Evolutionary conservation across 2,797 vertebrate genomes (phyloP).

Genomic region (Danionella dracula): DNA sequence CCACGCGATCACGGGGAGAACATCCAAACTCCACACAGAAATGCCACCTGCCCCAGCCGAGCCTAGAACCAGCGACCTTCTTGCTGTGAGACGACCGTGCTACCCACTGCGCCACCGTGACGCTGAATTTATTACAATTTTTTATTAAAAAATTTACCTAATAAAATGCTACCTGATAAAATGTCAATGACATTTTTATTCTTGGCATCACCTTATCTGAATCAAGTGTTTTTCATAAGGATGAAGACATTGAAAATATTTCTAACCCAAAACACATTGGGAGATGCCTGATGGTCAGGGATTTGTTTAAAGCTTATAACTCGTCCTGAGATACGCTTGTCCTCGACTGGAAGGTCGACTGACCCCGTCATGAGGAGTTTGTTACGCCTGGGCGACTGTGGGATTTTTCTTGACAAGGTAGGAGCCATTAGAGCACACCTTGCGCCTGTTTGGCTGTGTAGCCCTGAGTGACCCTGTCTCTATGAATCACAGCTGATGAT

Average conservation of each 20-base stretch:
- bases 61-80: too few species aligned
- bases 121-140: too few species aligned
- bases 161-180: too few species aligned
- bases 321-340: slow-evolving; percentile 19
- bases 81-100: too few species aligned
- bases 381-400: slow-evolving; percentile 20
- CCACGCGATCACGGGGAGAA: too few species aligned
- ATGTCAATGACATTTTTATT: background rate
- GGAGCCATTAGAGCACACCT: slow-evolving; percentile 45
- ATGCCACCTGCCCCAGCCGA: too few species aligned
- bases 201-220: background rate
- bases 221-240: slow-evolving; percentile 4
- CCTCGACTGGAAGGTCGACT: slow-evolving; percentile 20
- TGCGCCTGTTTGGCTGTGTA: slow-evolving; percentile 11
- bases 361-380: slow-evolving; percentile 34
- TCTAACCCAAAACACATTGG: background rate
- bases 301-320: background rate
- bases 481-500: slow-evolving; percentile 36
- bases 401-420: slow-evolving; percentile 49
- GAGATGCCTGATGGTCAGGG: background rate
- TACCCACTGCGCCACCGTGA: too few species aligned
- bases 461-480: slow-evolving; percentile 33
- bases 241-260: slow-evolving; percentile 3
- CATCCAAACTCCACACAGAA: too few species aligned
- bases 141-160: too few species aligned